Conservation (phyloP, 2,113 vertebrate species). For the Raja brachyura region DNA sequence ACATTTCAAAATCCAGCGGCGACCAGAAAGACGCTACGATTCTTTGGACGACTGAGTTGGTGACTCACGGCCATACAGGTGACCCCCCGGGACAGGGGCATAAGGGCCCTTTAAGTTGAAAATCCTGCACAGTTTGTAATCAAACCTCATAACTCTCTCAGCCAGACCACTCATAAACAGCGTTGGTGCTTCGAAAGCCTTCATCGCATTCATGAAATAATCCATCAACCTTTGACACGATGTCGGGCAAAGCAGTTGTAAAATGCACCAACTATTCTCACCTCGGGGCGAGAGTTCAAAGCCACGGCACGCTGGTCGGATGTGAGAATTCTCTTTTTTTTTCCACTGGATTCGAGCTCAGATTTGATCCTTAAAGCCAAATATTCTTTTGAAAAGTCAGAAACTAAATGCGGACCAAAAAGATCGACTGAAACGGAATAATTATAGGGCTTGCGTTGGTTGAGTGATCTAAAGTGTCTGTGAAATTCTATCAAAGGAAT, state of each 20-base stretch:
- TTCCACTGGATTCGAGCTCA: neutral
- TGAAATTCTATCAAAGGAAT: no score
- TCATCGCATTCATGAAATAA: neutral
- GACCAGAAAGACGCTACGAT: no score
- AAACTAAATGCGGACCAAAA: neutral
- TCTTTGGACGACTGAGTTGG: no score
- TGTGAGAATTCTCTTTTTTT: neutral
- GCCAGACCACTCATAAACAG: neutral
- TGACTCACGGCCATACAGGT: no score
- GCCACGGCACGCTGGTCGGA: neutral
- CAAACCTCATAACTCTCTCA: neutral
- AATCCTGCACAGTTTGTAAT: no score
- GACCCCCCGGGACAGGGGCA: no score
- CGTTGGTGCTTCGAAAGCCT: neutral
- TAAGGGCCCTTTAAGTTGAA: no score
- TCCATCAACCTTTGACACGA: neutral
- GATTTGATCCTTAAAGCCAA: conserved; percentile 9
- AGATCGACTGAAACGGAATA: neutral
- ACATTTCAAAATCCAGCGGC: no score
- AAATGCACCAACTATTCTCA: conserved; percentile 12
- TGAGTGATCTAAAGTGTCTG: no score
- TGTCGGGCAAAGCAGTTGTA: neutral
- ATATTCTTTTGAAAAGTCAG: neutral
- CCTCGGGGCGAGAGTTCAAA: conserved; percentile 3
- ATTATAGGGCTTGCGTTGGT: neutral